These are phyloP conservation scores for Sesamia nonagrioides DNA, from an alignment of 1,140 invertebrate genomes.

Conservation along the genomic window DNA sequence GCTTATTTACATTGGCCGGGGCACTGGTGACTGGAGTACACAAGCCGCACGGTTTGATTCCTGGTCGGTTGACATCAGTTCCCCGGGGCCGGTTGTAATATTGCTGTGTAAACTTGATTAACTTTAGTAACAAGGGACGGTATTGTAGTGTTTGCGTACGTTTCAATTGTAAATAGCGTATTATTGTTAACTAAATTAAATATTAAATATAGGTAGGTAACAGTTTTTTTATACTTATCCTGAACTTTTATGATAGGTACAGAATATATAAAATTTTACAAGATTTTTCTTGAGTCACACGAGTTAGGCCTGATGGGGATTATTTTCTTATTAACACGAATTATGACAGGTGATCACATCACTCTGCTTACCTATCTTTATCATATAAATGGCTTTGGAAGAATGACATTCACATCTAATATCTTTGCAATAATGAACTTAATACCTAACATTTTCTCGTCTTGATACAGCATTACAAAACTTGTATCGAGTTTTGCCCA, in stretches of 20 bases:
- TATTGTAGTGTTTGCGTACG: neutral
- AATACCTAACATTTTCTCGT: neutral
- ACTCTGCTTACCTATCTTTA: too few relatives aligned
- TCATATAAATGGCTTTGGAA: neutral
- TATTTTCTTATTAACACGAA: neutral
- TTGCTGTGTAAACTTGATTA: slow-evolving; percentile 27
- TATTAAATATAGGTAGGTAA: neutral
- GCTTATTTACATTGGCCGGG: slow-evolving; percentile 18
- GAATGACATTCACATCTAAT: neutral
- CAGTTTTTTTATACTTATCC: neutral
- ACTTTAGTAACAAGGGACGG: neutral
- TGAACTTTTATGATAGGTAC: neutral
- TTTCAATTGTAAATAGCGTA: slow-evolving; percentile 8
- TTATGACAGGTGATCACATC: neutral
- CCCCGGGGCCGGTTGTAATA: slow-evolving; percentile 9
- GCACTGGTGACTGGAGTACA: neutral
- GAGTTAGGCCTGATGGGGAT: neutral
- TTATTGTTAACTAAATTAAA: slow-evolving; percentile 2
- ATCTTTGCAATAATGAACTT: too few relatives aligned
- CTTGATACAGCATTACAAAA: neutral
- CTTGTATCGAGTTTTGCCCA: too few relatives aligned
- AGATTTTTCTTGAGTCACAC: neutral
- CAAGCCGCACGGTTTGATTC: slow-evolving; percentile 3
- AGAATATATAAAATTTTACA: neutral
- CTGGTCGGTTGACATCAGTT: neutral